Conservation (phyloP, 2,888 invertebrate species). For the Dynastes grantii region DNA sequence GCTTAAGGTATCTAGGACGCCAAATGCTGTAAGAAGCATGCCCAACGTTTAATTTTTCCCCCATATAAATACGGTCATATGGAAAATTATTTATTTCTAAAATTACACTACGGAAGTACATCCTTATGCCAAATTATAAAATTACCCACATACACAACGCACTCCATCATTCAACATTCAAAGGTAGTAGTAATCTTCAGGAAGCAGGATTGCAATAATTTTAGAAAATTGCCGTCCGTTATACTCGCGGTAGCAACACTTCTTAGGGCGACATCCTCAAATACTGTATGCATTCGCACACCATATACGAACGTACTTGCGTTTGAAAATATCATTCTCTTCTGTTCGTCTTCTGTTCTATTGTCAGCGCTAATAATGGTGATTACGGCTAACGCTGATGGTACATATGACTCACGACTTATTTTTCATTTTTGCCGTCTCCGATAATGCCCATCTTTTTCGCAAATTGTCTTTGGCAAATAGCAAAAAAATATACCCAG, state of each 20-base stretch:
- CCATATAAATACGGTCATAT: no score
- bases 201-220: slow-evolving; percentile 38
- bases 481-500: slow-evolving; percentile 34
- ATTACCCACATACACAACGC: slow-evolving; percentile 5
- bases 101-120: slow-evolving; percentile 25
- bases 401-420: slow-evolving; percentile 24
- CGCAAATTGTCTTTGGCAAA: slow-evolving; percentile 47
- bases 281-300: no score
- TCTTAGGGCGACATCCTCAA: slow-evolving; percentile 4
- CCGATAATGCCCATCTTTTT: slow-evolving; percentile 39
- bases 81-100: no score
- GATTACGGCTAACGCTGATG: slow-evolving; percentile 41
- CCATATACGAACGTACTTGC: neutral
- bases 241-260: neutral
- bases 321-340: slow-evolving; percentile 40
- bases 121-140: slow-evolving; percentile 10
- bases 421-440: slow-evolving; percentile 8
- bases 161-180: neutral
- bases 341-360: slow-evolving; percentile 30
- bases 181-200: slow-evolving; percentile 13
- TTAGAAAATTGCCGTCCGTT: slow-evolving; percentile 35
- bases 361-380: slow-evolving; percentile 39
- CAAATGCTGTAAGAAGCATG: neutral
- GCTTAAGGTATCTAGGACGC: neutral
- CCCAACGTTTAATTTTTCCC: neutral